phyloP scores from a whole-genome alignment of 2,888 invertebrate genomes.

The Melinopterus prodromus region DNA sequence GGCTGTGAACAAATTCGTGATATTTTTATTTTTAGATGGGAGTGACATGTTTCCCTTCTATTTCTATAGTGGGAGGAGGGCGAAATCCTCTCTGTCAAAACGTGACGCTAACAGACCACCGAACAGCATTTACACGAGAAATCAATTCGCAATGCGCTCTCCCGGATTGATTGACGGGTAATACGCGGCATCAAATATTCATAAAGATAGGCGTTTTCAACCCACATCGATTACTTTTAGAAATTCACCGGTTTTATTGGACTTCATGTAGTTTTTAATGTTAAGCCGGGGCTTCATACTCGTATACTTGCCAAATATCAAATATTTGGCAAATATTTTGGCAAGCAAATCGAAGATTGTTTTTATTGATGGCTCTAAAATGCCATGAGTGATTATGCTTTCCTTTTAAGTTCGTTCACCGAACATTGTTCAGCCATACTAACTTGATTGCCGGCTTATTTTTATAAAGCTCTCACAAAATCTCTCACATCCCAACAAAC shows the following conservation, averaged over 20 bases:
- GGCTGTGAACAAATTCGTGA: not conserved
- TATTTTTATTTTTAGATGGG: not conserved
- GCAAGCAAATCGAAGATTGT: too few species aligned
- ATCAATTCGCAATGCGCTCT: not conserved
- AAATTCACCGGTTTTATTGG: not conserved
- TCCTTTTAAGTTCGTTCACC: too few species aligned
- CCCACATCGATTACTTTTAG: not conserved
- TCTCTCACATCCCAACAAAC: too few species aligned
- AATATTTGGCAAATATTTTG: too few species aligned
- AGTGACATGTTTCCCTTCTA: not conserved
- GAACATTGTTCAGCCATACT: too few species aligned
- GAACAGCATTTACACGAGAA: slow-evolving; percentile 4
- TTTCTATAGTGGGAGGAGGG: not conserved
- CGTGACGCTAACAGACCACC: not conserved
- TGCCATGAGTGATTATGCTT: too few species aligned
- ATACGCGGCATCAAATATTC: slow-evolving; percentile 4
- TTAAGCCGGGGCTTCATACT: too few species aligned
- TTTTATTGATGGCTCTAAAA: too few species aligned
- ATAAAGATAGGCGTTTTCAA: not conserved
- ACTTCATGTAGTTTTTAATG: too few species aligned
- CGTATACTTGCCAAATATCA: too few species aligned
- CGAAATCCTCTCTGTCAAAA: not conserved
- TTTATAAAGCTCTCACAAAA: too few species aligned
- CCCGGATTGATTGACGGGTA: not conserved
- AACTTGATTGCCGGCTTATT: too few species aligned